Conservation (phyloP, 2,888 invertebrate species). For the Eulithis testata region DNA sequence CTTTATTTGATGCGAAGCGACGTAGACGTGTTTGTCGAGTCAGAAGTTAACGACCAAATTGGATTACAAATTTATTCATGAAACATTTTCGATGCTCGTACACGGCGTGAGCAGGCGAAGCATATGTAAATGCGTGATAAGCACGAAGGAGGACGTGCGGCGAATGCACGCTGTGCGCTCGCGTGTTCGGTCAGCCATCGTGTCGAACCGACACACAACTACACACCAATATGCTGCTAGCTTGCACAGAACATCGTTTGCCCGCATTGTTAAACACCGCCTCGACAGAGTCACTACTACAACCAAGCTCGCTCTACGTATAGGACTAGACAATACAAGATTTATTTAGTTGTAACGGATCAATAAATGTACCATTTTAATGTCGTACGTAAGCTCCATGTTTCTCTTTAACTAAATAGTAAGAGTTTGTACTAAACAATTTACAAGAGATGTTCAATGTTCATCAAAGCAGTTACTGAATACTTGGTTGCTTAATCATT, state of each 20-base stretch:
- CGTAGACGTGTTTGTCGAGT: slow-evolving; percentile 64
- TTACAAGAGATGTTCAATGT: no score
- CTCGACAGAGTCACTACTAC: slow-evolving; percentile 45
- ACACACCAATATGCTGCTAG: slow-evolving; percentile 30
- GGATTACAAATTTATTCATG: slow-evolving; percentile 83
- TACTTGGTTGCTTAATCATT: no score
- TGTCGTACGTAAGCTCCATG: no score
- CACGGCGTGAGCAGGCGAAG: slow-evolving; percentile 73
- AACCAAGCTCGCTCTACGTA: slow-evolving; percentile 14
- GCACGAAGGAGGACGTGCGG: slow-evolving; percentile 69
- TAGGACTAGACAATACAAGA: slow-evolving; percentile 5
- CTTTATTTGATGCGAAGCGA: slow-evolving; percentile 60
- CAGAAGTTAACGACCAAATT: slow-evolving; percentile 77
- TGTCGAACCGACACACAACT: slow-evolving; percentile 28
- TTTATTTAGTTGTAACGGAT: slow-evolving; percentile 14
- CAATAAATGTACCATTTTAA: slow-evolving; percentile 2
- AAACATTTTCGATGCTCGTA: slow-evolving; percentile 80
- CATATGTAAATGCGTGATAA: slow-evolving; percentile 82
- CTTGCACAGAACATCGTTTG: slow-evolving; percentile 45
- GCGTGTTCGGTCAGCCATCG: slow-evolving; percentile 34
- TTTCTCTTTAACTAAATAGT: no score
- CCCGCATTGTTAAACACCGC: slow-evolving; percentile 68
- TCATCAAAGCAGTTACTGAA: no score
- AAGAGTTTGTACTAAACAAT: no score
- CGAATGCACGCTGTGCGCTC: slow-evolving; percentile 55